phyloP scores from a whole-genome alignment of 1,140 invertebrate genomes.

The Apis cerana region DNA sequence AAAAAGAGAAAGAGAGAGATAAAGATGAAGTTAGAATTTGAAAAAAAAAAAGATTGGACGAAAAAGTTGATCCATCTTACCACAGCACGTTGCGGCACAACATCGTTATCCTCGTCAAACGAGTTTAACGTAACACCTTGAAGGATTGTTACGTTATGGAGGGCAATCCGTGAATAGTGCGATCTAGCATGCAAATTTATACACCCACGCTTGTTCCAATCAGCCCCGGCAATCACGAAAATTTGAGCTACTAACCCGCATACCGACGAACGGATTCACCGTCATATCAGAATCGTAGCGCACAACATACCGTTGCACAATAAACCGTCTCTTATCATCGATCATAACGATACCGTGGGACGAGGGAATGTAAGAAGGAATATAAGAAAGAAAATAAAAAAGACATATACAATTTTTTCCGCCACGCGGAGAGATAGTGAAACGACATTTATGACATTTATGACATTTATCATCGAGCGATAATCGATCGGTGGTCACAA shows the following conservation, averaged over 20 bases:
- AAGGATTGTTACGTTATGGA: not conserved
- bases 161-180: slow-evolving; percentile 25
- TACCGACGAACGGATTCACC: not conserved
- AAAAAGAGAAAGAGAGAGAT: too few species aligned
- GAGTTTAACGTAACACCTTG: slow-evolving; percentile 23
- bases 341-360: too few species aligned
- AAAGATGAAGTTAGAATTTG: too few species aligned
- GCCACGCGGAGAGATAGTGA: not conserved
- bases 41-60: too few species aligned
- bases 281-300: too few species aligned
- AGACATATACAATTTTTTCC: too few species aligned
- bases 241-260: not conserved
- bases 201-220: slow-evolving; percentile 10
- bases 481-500: not conserved
- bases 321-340: not conserved
- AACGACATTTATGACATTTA: too few species aligned
- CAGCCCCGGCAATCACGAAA: not conserved
- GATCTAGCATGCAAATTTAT: slow-evolving; percentile 41
- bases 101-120: not conserved
- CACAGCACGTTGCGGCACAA: too few species aligned
- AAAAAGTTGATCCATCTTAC: too few species aligned
- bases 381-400: not conserved
- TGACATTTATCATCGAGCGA: not conserved
- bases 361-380: not conserved
- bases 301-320: not conserved